Conservation (phyloP, 35 echinoderm and acorn worm genomes). For the Heliocidaris tuberculata region DNA sequence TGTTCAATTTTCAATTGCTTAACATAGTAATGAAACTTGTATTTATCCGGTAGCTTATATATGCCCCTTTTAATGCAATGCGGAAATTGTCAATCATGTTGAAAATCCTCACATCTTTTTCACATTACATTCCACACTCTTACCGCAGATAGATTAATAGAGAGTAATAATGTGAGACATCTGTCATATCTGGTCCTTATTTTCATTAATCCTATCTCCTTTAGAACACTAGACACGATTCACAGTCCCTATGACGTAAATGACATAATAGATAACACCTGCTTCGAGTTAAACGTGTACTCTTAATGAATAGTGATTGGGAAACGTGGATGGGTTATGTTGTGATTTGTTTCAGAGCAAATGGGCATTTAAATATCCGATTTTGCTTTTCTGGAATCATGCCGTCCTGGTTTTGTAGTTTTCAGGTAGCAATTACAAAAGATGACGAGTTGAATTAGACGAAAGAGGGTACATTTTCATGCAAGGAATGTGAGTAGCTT, state of each 20-base stretch:
- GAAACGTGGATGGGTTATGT: neutral
- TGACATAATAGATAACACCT: neutral
- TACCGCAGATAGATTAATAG: neutral
- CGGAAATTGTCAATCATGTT: neutral
- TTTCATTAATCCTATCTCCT: neutral
- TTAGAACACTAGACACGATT: neutral
- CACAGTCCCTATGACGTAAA: neutral
- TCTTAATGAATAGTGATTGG: neutral
- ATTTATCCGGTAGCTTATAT: neutral
- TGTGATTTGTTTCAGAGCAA: no score
- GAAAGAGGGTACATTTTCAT: no score
- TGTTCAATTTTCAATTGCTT: no score
- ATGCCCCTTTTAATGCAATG: neutral
- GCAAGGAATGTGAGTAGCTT: no score
- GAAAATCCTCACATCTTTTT: neutral
- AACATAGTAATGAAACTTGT: no score
- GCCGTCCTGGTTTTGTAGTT: no score
- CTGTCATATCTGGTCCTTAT: neutral
- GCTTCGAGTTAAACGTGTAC: neutral
- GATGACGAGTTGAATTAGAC: no score
- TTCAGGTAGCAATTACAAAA: no score
- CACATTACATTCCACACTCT: neutral
- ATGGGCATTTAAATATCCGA: no score
- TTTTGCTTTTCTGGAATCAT: no score
- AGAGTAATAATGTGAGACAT: neutral